A percentile compares a stretch with the other conserved stretches of the same genome.
Conservation (phyloP, 2,888 invertebrate species). For the Synanthedon tipuliformis region DNA sequence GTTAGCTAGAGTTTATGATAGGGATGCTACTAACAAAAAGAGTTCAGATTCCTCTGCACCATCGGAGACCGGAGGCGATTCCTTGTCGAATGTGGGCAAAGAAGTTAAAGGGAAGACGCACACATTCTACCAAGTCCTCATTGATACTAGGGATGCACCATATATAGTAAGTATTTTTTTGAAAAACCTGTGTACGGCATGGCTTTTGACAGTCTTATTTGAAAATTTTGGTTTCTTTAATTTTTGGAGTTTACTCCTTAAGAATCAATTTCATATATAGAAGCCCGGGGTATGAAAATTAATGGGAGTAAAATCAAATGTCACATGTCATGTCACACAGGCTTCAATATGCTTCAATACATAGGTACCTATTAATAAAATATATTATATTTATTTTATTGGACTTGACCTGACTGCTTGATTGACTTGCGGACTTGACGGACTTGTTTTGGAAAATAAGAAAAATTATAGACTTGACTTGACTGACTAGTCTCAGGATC, state of each 20-base stretch:
- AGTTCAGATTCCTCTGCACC: constrained; percentile 35
- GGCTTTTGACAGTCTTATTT: background rate
- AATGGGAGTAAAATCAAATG: no score
- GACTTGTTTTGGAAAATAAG: no score
- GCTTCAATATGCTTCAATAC: no score
- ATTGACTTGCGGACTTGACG: no score
- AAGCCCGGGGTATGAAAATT: no score
- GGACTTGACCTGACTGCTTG: no score
- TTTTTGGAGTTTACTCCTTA: background rate
- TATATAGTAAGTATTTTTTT: constrained; percentile 83
- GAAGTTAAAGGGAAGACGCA: constrained; percentile 92
- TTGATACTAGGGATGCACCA: constrained; percentile 96
- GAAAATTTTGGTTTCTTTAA: background rate
- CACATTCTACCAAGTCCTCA: constrained; percentile 97
- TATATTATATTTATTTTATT: no score
- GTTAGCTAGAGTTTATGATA: constrained; percentile 94
- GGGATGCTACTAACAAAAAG: constrained; percentile 83
- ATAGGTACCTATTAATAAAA: no score
- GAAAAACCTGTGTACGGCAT: background rate
- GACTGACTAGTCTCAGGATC: no score
- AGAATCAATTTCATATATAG: no score
- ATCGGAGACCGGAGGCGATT: constrained; percentile 40
- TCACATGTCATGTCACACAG: no score
- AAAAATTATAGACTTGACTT: no score
- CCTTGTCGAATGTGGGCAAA: constrained; percentile 74